Evolutionary conservation across 2,888 invertebrate genomes (phyloP), one percentile per base, ranked within the genome.

Genomic region (Spodoptera littoralis): DNA sequence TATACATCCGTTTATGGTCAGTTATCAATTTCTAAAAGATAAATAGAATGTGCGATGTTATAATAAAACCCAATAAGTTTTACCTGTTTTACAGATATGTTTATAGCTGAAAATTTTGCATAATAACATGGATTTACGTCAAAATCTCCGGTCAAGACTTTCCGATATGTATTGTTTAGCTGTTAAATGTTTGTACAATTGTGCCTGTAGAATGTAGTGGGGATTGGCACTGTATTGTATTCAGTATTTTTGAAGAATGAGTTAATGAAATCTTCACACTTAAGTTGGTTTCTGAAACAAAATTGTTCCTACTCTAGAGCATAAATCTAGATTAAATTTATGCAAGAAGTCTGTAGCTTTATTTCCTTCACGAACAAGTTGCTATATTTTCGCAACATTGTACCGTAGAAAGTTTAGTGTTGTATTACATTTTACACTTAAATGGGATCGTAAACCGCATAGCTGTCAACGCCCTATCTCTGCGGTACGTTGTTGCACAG

Each of bases 401-500:
- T 65, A 60, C 55, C 57, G 60, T 68, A 56, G 75, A 77, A 77
- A 79, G 70, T 67, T 65, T 63, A 63, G 67, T 70, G 63, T 72
- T 70, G 50, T 65, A 77, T 79, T 68, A 71, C 70, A 75, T 70
- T 70, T 61, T 60, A 80, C 63, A 77, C 70, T 67, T 67, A 69
- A 79, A 79, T 80, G 61, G 63, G 65, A 73, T 77, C 76, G 78
- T 79, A 77, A 80, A 80, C 76, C 63, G 70, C 78, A 67, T 71
- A 61, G 67, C 68, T 71, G 73, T 76, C 76, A 71, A 72, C 76
- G 79, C 67, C 76, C 79, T 76, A 78, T 79, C 66, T 79, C 67
- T 61, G 61, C 62, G 66, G 65, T 50, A 68, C 30, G 70, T 66
- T 65, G 70, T 65, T 56, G 68, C 60, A 59, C 85, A 85, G 90